These are phyloP conservation scores for Motacilla alba DNA, from an alignment of 2,113 vertebrate genomes.

Conservation along the genomic window DNA sequence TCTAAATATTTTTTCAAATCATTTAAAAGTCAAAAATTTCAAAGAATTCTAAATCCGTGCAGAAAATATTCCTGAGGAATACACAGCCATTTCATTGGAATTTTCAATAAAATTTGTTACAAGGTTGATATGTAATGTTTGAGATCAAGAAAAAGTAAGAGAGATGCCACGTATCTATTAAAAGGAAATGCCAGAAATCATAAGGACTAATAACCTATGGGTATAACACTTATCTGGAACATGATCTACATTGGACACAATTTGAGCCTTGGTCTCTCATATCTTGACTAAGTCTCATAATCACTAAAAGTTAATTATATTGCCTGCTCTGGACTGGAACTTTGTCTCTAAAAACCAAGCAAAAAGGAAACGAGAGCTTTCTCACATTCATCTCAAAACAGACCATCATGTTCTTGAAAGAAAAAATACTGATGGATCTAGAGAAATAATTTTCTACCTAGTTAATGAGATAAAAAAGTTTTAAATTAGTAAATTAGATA, in stretches of 20 bases:
- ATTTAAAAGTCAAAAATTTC: not conserved
- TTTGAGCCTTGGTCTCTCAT: not conserved
- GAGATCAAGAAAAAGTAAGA: not conserved
- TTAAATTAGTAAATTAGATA: not conserved
- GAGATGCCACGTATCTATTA: rapidly evolving
- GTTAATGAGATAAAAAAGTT: not conserved
- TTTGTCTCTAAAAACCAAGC: not conserved
- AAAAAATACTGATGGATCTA: not conserved
- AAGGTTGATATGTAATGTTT: not conserved
- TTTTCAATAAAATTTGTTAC: not conserved
- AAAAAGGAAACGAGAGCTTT: not conserved
- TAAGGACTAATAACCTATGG: not conserved
- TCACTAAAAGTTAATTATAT: not conserved
- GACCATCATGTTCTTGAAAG: not conserved
- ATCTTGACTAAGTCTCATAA: not conserved
- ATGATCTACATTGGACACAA: not conserved
- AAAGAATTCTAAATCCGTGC: not conserved
- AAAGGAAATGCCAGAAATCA: not conserved
- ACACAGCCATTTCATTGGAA: not conserved
- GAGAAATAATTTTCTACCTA: not conserved
- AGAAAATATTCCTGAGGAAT: not conserved
- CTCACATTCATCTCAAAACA: not conserved
- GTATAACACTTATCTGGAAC: not conserved
- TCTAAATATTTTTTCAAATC: not conserved
- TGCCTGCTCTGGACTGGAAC: not conserved